phyloP scores from a whole-genome alignment of 2,888 invertebrate genomes.

The Geotrupes spiniger region DNA sequence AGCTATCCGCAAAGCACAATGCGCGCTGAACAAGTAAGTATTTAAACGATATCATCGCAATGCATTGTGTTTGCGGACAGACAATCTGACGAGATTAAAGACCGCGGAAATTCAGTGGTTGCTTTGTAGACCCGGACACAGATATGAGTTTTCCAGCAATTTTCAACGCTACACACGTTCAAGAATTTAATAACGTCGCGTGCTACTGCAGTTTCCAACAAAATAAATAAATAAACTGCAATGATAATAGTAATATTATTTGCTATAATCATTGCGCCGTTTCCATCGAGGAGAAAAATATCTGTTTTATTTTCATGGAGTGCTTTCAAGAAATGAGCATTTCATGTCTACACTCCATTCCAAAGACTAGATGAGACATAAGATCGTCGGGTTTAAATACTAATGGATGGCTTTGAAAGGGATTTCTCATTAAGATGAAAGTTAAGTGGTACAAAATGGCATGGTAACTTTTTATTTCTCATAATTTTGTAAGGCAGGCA shows the following conservation, averaged over 20 bases:
- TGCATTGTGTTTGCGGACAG: conserved; percentile 37
- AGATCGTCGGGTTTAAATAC: no score
- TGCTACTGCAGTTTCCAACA: conserved; percentile 10
- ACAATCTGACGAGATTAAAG: conserved; percentile 39
- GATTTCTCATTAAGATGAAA: no score
- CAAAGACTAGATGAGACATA: no score
- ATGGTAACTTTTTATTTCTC: no score
- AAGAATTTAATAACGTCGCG: conserved; percentile 18
- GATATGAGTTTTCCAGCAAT: conserved; percentile 27
- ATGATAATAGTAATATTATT: neutral
- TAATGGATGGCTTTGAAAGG: no score
- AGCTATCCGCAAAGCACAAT: conserved; percentile 20
- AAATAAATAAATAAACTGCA: conserved; percentile 9
- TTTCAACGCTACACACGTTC: conserved; percentile 23
- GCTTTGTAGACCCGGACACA: conserved; percentile 29
- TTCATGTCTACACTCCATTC: no score
- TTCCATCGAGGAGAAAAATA: no score
- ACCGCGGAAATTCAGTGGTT: conserved; percentile 32
- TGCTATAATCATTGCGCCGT: no score
- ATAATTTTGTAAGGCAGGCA: no score
- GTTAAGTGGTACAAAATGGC: no score
- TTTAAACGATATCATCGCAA: conserved; percentile 35
- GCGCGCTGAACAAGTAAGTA: conserved; percentile 25
- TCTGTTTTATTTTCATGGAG: no score
- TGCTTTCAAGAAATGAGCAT: no score